Evolutionary conservation across 2,888 invertebrate species (phyloP), one percentile per base, ranked within the genome.

Genomic region (Timema cristinae): DNA sequence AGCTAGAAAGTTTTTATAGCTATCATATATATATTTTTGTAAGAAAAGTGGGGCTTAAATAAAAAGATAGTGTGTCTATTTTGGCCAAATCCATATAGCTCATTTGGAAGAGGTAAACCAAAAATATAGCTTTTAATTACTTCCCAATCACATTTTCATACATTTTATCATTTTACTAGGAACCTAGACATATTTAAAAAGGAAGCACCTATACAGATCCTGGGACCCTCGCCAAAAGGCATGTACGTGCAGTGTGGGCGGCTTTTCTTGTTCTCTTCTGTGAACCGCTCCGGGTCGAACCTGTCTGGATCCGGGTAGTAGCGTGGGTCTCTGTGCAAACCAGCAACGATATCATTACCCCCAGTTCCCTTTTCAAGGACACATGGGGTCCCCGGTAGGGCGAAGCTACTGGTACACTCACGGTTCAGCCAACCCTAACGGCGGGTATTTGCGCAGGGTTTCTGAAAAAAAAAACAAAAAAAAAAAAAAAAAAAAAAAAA

Each of bases 281-380:
- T 73, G 73, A 78, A 79, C 32, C 79, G 73, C 54, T 79, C 79
- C 0, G 80, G 80, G 70, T 79, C 77, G 73, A 80, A 80, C 68
- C 75, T 76, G n/a, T 77, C 76, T 0, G 79, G 79, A 48, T 79
- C 77, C 1, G 78, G 77, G 71, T 76, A 79, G 72, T 76, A 75
- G 13, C 77, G 73, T 7, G 74, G 72, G 70, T 79, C 77, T 48
- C 74, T 76, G 67, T 80, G 80, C 7, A 80, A 47, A 0, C 75
- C 52, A 74, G 67, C 0, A 78, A 66, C 0, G 78, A 77, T 13
- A 80, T 68, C 74, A 68, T 2, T 10, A 68, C 48, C 0, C 71
- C 32, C n/a, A 0, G 78, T 75, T 1, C 73, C 68, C 32, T 72
- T 74, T 7, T 78, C 79, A 68, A 71, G 13, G 2, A 85, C 81